Evolutionary conservation across 2,113 vertebrate genomes (phyloP).

Genomic region (Passer montanus): DNA sequence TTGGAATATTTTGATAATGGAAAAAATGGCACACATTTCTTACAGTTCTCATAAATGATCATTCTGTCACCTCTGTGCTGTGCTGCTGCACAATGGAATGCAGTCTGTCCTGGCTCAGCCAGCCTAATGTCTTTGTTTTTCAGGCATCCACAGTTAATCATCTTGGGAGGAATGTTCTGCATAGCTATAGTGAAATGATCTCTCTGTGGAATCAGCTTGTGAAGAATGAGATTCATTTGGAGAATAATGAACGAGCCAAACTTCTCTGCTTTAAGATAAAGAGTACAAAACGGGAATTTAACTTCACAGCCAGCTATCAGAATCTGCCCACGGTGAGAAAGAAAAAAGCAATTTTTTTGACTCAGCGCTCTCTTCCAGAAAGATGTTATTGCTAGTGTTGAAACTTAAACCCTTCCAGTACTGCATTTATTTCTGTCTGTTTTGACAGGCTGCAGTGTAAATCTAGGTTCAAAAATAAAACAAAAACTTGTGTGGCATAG

Average conservation of each 20-base stretch:
- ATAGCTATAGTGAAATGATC: conserved; percentile 74
- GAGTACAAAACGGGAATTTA: conserved; percentile 75
- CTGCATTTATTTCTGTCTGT: background rate
- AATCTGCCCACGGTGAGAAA: conserved; percentile 70
- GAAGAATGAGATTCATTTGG: conserved; percentile 74
- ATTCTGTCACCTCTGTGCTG: background rate
- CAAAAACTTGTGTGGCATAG: background rate
- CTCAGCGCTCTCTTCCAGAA: background rate
- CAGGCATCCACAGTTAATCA: conserved; percentile 75
- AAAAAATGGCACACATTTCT: background rate
- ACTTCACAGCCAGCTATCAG: conserved; percentile 75
- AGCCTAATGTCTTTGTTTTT: background rate
- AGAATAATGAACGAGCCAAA: conserved; percentile 71
- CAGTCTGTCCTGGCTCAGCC: background rate
- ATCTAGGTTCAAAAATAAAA: background rate
- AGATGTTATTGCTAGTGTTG: background rate
- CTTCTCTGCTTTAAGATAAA: conserved; percentile 75
- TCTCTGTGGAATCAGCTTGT: conserved; percentile 79
- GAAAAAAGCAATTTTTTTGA: background rate
- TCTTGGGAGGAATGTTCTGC: conserved; percentile 73
- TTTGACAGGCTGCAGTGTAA: background rate
- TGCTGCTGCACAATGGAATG: background rate
- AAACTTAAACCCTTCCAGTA: background rate
- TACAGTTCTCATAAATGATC: background rate
- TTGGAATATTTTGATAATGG: background rate